Percentiles rank a stretch among this genome's conserved stretches.
These are phyloP conservation scores for Scrobipalpa atriplicella DNA, from an alignment of 2,888 invertebrate species.

Conservation along the genomic window DNA sequence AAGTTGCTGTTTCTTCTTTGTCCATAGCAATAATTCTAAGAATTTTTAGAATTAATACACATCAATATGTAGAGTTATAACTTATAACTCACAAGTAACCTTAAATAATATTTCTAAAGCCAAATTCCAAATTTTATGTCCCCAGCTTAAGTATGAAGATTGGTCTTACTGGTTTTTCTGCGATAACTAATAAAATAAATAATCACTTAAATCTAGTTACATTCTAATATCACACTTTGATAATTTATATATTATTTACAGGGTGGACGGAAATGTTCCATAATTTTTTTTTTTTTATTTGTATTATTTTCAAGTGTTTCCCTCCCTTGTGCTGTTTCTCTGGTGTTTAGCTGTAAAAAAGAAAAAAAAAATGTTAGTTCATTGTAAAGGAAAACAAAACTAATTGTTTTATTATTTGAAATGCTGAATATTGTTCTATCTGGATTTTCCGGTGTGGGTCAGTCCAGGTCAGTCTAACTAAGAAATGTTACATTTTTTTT, in stretches of 20 bases:
- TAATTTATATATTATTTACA: constrained; percentile 23
- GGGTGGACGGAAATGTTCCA: neutral
- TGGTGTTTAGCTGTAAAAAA: constrained; percentile 79
- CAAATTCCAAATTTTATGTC: neutral
- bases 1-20: too few species aligned
- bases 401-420: too few species aligned
- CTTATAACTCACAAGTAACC: neutral
- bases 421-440: too few species aligned
- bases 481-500: too few species aligned
- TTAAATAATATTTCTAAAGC: neutral
- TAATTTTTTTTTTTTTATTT: neutral
- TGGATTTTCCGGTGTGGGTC: too few species aligned
- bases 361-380: constrained; percentile 36
- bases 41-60: too few species aligned
- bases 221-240: constrained; percentile 78
- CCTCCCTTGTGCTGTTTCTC: constrained; percentile 72
- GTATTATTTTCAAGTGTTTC: constrained; percentile 42
- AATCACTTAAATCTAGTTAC: constrained; percentile 61
- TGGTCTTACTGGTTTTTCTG: neutral
- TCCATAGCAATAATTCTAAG: too few species aligned
- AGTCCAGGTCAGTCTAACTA: too few species aligned
- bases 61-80: too few species aligned
- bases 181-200: constrained; percentile 54
- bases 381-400: too few species aligned
- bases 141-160: neutral